These are phyloP conservation scores for Bovichtus diacanthus DNA, from an alignment of 2,797 vertebrate species.

Conservation along the genomic window DNA sequence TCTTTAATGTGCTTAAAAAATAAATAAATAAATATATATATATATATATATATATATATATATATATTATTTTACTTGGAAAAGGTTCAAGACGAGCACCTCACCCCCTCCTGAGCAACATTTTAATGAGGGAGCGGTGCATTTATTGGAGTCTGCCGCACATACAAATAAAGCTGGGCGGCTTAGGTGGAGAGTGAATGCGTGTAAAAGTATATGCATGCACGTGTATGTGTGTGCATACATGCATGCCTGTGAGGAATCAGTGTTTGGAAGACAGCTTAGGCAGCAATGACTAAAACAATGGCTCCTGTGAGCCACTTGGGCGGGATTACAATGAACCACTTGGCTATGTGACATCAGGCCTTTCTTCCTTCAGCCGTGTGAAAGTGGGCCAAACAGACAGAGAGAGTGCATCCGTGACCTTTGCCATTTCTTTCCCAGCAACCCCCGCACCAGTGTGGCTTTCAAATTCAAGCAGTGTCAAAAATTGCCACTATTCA, in stretches of 20 bases:
- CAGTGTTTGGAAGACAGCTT: constrained; percentile 71
- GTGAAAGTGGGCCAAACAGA: constrained; percentile 39
- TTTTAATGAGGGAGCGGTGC: constrained; percentile 41
- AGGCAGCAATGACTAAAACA: constrained; percentile 69
- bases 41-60: too few species aligned
- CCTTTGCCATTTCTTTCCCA: constrained; percentile 49
- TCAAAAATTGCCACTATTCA: not conserved
- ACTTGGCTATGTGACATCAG: constrained; percentile 60
- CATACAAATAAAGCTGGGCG: constrained; percentile 12
- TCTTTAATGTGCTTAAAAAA: constrained; percentile 13
- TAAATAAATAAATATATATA: too few species aligned
- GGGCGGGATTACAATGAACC: constrained; percentile 65
- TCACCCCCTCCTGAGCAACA: constrained; percentile 34
- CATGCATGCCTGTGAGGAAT: constrained; percentile 28
- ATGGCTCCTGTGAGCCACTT: constrained; percentile 66
- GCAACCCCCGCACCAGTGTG: not conserved
- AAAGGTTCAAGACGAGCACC: constrained; percentile 11
- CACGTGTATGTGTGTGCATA: not conserved
- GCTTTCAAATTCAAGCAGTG: constrained; percentile 22
- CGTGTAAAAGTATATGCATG: constrained; percentile 20
- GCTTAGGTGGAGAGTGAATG: constrained; percentile 33
- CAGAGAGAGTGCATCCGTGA: constrained; percentile 27
- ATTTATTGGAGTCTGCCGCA: constrained; percentile 45
- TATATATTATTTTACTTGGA: constrained; percentile 30
- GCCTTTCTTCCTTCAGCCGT: constrained; percentile 41